Evolutionary conservation across 2,888 invertebrate species (phyloP).

Genomic region (Meganola albula): DNA sequence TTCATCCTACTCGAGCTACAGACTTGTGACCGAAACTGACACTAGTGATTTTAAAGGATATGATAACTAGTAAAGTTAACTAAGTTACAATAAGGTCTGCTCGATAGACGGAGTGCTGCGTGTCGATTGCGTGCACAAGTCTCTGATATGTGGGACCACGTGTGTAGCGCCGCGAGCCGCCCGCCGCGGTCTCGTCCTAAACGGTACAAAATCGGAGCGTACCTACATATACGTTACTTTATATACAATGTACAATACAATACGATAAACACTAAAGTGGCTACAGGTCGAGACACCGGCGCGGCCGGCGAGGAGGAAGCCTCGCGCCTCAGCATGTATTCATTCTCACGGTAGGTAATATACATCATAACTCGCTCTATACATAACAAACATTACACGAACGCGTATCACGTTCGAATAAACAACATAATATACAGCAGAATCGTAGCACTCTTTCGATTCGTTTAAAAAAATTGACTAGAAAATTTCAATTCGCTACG

Average conservation of each 20-base stretch:
- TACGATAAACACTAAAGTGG: conserved; percentile 61
- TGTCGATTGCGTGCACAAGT: conserved; percentile 46
- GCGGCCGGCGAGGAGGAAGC: conserved; percentile 47
- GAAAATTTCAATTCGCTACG: conserved; percentile 72
- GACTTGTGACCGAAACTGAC: conserved; percentile 58
- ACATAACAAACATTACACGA: conserved; percentile 67
- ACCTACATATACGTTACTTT: conserved; percentile 68
- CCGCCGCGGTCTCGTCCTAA: conserved; percentile 52
- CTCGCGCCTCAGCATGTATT: conserved; percentile 60
- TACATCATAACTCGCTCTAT: conserved; percentile 73
- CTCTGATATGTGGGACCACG: conserved; percentile 75
- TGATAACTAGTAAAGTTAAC: background rate
- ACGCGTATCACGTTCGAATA: conserved; percentile 63
- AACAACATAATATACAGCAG: conserved; percentile 73
- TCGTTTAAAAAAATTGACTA: conserved; percentile 74
- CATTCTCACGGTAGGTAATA: conserved; percentile 74
- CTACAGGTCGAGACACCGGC: conserved; percentile 58
- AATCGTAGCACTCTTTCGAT: conserved; percentile 72
- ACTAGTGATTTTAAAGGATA: conserved; percentile 2
- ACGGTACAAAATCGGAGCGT: conserved; percentile 64
- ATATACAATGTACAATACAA: conserved; percentile 75
- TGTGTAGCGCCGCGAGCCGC: conserved; percentile 64
- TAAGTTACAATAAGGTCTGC: background rate
- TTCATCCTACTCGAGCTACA: conserved; percentile 72
- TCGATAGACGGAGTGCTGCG: conserved; percentile 1